A percentile compares a stretch with the other conserved stretches of the same genome.
phyloP scores from a whole-genome alignment of 2,797 vertebrate genomes.

The Micrastur ruficollis region DNA sequence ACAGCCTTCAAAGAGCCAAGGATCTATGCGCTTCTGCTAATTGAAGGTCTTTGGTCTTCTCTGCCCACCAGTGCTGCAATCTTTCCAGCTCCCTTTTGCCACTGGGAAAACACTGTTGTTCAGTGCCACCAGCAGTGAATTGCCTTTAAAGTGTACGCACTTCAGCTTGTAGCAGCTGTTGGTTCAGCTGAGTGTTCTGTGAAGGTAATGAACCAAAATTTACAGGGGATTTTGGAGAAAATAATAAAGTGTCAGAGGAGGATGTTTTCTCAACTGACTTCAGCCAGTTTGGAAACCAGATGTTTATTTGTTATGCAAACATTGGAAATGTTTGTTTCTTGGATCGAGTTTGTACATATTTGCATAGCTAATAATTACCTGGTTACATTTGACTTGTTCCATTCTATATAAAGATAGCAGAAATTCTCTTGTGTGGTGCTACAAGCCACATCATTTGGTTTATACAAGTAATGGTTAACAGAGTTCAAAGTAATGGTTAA shows the following conservation, averaged over 20 bases:
- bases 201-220: background rate
- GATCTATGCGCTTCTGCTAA: background rate
- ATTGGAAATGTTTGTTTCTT: background rate
- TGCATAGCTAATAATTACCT: background rate
- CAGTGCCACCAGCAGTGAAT: background rate
- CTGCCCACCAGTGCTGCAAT: background rate
- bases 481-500: background rate
- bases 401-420: background rate
- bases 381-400: background rate
- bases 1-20: background rate
- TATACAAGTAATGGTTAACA: background rate
- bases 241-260: background rate
- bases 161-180: background rate
- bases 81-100: background rate
- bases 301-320: constrained; percentile 1
- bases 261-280: background rate
- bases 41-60: background rate
- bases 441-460: background rate
- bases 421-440: background rate
- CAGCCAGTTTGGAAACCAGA: background rate
- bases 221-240: background rate
- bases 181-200: background rate
- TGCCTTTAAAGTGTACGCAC: background rate
- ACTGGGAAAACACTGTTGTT: background rate
- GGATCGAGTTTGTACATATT: background rate